Percentiles rank a stretch among this genome's conserved stretches.
Conservation (phyloP, 2,888 invertebrate genomes). For the Drosophila stalkeri region DNA sequence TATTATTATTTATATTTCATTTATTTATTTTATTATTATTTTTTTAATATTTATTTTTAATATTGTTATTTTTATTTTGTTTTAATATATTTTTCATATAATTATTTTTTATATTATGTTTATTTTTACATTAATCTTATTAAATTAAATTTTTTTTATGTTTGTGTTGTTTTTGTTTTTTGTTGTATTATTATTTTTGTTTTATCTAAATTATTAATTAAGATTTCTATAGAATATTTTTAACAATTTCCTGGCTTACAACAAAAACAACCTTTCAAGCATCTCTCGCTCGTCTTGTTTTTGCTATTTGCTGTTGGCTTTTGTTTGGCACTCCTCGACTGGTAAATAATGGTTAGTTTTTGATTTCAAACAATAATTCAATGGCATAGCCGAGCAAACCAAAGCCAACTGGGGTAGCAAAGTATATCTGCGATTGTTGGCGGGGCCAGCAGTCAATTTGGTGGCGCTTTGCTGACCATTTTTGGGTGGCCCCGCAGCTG, state of each 20-base stretch:
- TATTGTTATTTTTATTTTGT: too few relatives aligned
- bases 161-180: too few relatives aligned
- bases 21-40: too few relatives aligned
- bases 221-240: too few relatives aligned
- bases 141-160: too few relatives aligned
- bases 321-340: conserved; percentile 62
- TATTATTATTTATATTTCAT: too few relatives aligned
- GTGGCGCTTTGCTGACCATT: conserved; percentile 76
- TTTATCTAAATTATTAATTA: too few relatives aligned
- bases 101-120: too few relatives aligned
- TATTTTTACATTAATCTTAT: too few relatives aligned
- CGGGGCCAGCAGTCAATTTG: conserved; percentile 54
- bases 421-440: conserved; percentile 44
- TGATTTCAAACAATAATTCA: conserved; percentile 78
- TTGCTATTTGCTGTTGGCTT: conserved; percentile 38
- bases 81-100: too few relatives aligned
- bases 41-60: too few relatives aligned
- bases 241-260: not conserved
- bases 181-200: too few relatives aligned
- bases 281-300: conserved; percentile 31
- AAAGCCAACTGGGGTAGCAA: conserved; percentile 21
- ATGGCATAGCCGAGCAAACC: conserved; percentile 46
- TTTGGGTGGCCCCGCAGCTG: conserved; percentile 70
- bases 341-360: conserved; percentile 78
- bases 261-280: not conserved